Evolutionary conservation across 2,888 invertebrate species (phyloP).

Genomic region (Agrochola circellaris): DNA sequence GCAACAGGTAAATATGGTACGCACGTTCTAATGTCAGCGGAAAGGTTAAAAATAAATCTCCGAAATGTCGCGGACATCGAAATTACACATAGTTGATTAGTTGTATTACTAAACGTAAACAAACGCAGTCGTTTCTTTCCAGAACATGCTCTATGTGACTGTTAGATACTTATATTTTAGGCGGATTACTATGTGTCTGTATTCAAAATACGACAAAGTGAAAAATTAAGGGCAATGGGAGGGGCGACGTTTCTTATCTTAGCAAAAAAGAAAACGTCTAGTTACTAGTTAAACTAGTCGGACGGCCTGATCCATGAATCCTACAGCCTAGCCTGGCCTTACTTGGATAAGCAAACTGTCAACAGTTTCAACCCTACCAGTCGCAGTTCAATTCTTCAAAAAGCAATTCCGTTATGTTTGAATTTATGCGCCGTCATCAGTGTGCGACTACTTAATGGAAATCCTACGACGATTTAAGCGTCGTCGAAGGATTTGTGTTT

Average conservation of each 20-base stretch:
- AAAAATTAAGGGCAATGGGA: background rate
- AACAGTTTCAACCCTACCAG: background rate
- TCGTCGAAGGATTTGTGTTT: no score
- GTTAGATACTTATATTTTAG: background rate
- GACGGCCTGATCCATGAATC: background rate
- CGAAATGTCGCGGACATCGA: background rate
- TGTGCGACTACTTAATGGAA: slow-evolving; percentile 4
- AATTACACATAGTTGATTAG: background rate
- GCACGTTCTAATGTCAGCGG: background rate
- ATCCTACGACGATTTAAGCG: background rate
- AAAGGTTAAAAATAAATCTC: background rate
- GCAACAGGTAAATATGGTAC: slow-evolving; percentile 81
- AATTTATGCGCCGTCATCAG: slow-evolving; percentile 11
- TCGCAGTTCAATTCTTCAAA: background rate
- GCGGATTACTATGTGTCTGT: background rate
- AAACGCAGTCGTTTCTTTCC: background rate
- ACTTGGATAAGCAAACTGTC: background rate
- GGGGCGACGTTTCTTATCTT: no score
- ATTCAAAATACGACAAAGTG: background rate
- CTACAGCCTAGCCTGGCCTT: no score
- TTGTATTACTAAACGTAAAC: background rate
- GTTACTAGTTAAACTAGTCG: no score
- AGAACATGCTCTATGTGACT: background rate
- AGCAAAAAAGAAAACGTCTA: no score
- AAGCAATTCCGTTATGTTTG: background rate